Evolutionary conservation across 2,888 invertebrate genomes (phyloP).

Genomic region (Drosophila putrida): DNA sequence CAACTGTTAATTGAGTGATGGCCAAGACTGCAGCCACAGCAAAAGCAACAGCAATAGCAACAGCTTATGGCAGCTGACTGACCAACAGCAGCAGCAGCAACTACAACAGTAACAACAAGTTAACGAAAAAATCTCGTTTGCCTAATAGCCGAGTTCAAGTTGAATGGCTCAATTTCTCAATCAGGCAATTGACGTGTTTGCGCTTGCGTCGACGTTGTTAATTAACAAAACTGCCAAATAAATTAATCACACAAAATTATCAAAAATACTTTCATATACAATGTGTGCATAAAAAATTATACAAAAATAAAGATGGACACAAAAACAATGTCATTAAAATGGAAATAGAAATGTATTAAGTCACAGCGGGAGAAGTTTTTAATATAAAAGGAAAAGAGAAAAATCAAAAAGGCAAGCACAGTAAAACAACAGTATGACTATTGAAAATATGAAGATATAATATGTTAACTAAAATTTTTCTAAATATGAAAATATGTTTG

Average conservation of each 20-base stretch:
- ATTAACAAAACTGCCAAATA: slow-evolving; percentile 69
- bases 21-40: slow-evolving; percentile 43
- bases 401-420: background rate
- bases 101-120: slow-evolving; percentile 12
- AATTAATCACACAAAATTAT: slow-evolving; percentile 59
- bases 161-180: slow-evolving; percentile 81
- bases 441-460: background rate
- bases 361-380: slow-evolving; percentile 9
- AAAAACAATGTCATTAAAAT: slow-evolving; percentile 16
- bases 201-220: slow-evolving; percentile 59
- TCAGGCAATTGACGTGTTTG: slow-evolving; percentile 64
- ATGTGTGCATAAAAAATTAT: background rate
- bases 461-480: background rate
- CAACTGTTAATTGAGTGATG: slow-evolving; percentile 74
- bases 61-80: slow-evolving; percentile 31
- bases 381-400: background rate
- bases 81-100: slow-evolving; percentile 13
- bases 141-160: slow-evolving; percentile 84
- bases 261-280: slow-evolving; percentile 33
- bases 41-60: slow-evolving; percentile 28
- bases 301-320: background rate
- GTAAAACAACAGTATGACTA: background rate
- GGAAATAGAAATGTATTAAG: slow-evolving; percentile 12
- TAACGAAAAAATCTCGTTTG: slow-evolving; percentile 77
- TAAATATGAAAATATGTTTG: background rate